Percentiles rank a stretch among this genome's conserved stretches.
These are phyloP conservation scores for Arctocebus calabarensis DNA, from an alignment of 2,797 vertebrate genomes.

Conservation along the genomic window DNA sequence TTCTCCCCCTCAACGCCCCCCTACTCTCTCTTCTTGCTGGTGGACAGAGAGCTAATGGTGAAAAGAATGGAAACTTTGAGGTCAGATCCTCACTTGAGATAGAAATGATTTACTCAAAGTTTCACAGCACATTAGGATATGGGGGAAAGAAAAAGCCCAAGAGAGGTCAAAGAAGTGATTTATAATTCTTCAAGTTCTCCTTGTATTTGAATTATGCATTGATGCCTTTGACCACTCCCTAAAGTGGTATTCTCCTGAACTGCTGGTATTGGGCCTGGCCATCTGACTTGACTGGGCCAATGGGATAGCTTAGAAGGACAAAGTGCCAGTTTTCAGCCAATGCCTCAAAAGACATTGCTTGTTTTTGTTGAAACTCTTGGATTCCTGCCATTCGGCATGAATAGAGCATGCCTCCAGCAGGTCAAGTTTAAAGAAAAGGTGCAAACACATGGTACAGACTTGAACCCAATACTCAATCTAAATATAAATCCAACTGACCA, in stretches of 20 bases:
- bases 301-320: not conserved
- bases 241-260: not conserved
- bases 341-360: not conserved
- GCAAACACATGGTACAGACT: accelerated
- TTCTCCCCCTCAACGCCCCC: accelerated
- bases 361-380: not conserved
- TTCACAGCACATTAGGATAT: not conserved
- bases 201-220: not conserved
- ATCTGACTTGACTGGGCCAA: not conserved
- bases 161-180: not conserved
- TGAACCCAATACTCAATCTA: not conserved
- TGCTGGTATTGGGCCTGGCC: no score
- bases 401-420: not conserved
- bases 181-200: not conserved
- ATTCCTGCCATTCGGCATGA: not conserved
- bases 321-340: not conserved
- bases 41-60: accelerated
- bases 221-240: not conserved
- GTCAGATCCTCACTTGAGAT: not conserved
- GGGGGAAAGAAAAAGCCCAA: not conserved
- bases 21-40: not conserved
- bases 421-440: not conserved
- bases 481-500: not conserved
- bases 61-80: not conserved
- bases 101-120: not conserved